A percentile compares a stretch with the other conserved stretches of the same genome.
Conservation (phyloP, 2,888 invertebrate species). For the Drosophila helvetica region DNA sequence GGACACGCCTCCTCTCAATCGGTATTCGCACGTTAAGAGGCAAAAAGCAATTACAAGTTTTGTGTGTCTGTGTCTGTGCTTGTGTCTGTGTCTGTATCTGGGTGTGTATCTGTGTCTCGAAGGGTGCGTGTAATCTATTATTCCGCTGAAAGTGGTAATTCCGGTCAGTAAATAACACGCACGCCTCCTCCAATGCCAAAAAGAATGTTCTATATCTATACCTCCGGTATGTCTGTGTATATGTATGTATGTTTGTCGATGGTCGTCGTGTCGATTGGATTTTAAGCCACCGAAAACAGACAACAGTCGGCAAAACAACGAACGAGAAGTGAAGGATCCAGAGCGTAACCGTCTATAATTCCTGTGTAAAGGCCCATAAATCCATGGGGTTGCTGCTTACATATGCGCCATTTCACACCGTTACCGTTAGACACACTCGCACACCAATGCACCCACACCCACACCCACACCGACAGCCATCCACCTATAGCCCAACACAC, state of each 20-base stretch:
- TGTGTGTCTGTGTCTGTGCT: slow-evolving; percentile 35
- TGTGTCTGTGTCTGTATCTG: slow-evolving; percentile 15
- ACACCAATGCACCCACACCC: slow-evolving; percentile 11
- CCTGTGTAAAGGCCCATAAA: slow-evolving; percentile 77
- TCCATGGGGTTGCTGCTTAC: slow-evolving; percentile 69
- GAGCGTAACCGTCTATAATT: slow-evolving; percentile 75
- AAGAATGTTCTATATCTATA: slow-evolving; percentile 9
- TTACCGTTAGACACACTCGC: slow-evolving; percentile 64
- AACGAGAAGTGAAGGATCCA: slow-evolving; percentile 55
- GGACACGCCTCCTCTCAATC: slow-evolving; percentile 20
- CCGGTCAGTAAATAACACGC: slow-evolving; percentile 76
- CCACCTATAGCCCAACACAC: slow-evolving; percentile 13
- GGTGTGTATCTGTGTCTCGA: not conserved
- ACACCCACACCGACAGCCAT: slow-evolving; percentile 11
- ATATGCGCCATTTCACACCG: slow-evolving; percentile 79
- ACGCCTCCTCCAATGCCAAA: slow-evolving; percentile 54
- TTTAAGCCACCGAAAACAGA: slow-evolving; percentile 70
- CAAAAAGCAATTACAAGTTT: slow-evolving; percentile 73
- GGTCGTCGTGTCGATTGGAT: slow-evolving; percentile 63
- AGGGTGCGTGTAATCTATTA: slow-evolving; percentile 73
- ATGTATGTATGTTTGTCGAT: not conserved
- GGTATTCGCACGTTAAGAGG: slow-evolving; percentile 64
- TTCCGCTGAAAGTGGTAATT: slow-evolving; percentile 79
- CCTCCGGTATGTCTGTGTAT: not conserved
- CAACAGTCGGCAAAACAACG: slow-evolving; percentile 49